phyloP scores from a whole-genome alignment of 2,888 invertebrate species.

The Phorcus lineatus region DNA sequence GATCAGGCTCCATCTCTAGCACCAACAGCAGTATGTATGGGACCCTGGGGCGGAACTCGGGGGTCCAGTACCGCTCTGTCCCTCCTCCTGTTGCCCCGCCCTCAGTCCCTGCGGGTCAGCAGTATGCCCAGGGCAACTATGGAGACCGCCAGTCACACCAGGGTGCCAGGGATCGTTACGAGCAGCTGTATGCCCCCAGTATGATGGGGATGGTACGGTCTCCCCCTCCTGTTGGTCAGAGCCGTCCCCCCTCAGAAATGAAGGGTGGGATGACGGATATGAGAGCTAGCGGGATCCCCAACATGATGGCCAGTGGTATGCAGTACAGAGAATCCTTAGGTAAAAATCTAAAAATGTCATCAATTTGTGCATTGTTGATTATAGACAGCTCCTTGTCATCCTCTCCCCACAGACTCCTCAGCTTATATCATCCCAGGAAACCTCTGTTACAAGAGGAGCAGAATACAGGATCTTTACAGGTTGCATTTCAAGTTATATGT shows the following conservation, averaged over 20 bases:
- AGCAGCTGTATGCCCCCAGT: conserved; percentile 31
- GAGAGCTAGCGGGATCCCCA: too few relatives aligned
- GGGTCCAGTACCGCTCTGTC: conserved; percentile 79
- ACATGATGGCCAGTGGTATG: too few relatives aligned
- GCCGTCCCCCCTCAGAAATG: conserved; percentile 53
- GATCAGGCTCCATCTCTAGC: conserved; percentile 34
- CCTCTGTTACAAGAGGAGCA: too few relatives aligned
- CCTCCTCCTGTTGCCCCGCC: conserved; percentile 97
- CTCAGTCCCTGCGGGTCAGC: conserved; percentile 78
- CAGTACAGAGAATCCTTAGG: too few relatives aligned
- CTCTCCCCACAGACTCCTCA: too few relatives aligned
- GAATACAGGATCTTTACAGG: too few relatives aligned
- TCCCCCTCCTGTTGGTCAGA: conserved; percentile 61
- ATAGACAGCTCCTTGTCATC: too few relatives aligned
- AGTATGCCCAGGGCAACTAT: conserved; percentile 20
- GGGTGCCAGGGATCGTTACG: conserved; percentile 14
- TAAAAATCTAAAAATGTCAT: too few relatives aligned
- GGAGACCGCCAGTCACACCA: conserved; percentile 13
- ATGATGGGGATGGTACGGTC: conserved; percentile 42
- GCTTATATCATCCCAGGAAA: too few relatives aligned
- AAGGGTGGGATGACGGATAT: conserved; percentile 21
- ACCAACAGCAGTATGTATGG: conserved; percentile 38
- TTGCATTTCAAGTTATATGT: too few relatives aligned
- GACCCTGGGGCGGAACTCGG: conserved; percentile 58
- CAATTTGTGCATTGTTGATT: too few relatives aligned